phyloP scores from a whole-genome alignment of 2,113 vertebrate species.

The Phalacrocorax carbo region DNA sequence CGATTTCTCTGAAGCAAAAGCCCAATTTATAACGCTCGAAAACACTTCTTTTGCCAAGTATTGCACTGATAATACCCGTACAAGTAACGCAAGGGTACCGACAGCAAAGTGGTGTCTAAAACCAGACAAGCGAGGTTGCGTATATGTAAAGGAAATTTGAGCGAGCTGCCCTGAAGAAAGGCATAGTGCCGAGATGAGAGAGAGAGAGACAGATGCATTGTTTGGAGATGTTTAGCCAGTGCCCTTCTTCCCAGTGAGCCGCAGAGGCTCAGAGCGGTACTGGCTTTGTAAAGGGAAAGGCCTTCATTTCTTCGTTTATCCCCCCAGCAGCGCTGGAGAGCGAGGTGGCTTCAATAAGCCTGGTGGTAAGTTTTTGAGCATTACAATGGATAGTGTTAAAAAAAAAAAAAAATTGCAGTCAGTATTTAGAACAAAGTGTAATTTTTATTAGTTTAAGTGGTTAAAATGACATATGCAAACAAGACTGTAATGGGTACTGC shows the following conservation, averaged over 20 bases:
- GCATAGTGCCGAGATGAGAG: constrained; percentile 84
- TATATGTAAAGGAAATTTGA: constrained; percentile 75
- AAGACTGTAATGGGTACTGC: constrained; percentile 82
- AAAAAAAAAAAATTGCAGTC: constrained; percentile 73
- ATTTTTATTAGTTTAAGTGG: constrained; percentile 75
- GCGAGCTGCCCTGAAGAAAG: constrained; percentile 84
- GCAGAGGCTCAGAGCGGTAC: constrained; percentile 93
- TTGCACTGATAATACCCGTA: constrained; percentile 79
- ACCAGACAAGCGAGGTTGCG: constrained; percentile 74
- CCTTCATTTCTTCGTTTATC: constrained; percentile 99
- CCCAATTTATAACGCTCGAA: background rate
- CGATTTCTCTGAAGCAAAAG: background rate
- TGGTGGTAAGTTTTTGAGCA: constrained; percentile 99
- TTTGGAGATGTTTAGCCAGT: constrained; percentile 89
- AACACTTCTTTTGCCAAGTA: constrained; percentile 61
- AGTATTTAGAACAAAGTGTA: constrained; percentile 74
- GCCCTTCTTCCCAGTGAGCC: constrained; percentile 93
- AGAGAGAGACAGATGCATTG: constrained; percentile 78
- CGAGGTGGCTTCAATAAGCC: constrained; percentile 99
- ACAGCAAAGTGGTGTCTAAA: constrained; percentile 70
- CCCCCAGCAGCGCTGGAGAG: constrained; percentile 99
- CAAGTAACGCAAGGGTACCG: constrained; percentile 51
- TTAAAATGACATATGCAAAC: constrained; percentile 74
- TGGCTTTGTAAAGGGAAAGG: constrained; percentile 98
- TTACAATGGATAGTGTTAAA: constrained; percentile 95